phyloP scores from a whole-genome alignment of 2,113 vertebrate genomes.

The Copsychus sechellarum region DNA sequence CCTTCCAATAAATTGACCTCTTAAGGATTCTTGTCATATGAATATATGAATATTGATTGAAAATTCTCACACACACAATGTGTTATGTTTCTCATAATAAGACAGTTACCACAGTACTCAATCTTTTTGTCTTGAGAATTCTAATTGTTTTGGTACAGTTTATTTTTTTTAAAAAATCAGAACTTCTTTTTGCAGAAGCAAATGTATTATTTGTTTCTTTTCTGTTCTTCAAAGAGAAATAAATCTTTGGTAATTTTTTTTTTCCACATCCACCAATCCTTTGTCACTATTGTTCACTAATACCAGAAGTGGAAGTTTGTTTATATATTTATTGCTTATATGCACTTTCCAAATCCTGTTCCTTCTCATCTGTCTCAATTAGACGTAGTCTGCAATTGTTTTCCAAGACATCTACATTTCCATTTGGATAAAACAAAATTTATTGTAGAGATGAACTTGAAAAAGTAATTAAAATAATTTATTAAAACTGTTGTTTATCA shows the following conservation, averaged over 20 bases:
- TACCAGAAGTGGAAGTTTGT: not conserved
- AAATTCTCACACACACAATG: not conserved
- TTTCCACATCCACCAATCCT: not conserved
- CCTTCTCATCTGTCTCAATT: not conserved
- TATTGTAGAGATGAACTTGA: not conserved
- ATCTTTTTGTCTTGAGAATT: not conserved
- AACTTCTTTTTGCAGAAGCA: not conserved
- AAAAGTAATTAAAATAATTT: not conserved
- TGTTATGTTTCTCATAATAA: not conserved
- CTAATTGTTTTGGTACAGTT: not conserved
- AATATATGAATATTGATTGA: not conserved
- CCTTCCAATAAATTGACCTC: not conserved
- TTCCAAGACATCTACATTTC: not conserved
- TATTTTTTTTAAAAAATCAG: not conserved
- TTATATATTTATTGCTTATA: not conserved
- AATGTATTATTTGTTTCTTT: not conserved
- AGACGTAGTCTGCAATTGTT: not conserved
- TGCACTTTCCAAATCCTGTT: not conserved
- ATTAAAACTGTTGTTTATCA: not conserved
- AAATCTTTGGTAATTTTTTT: not conserved
- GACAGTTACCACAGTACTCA: not conserved
- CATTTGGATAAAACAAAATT: not conserved
- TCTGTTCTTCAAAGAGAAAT: not conserved
- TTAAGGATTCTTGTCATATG: not conserved
- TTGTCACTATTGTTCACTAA: not conserved